Evolutionary conservation across 1,140 invertebrate genomes (phyloP).

Genomic region (Penaeus indicus): DNA sequence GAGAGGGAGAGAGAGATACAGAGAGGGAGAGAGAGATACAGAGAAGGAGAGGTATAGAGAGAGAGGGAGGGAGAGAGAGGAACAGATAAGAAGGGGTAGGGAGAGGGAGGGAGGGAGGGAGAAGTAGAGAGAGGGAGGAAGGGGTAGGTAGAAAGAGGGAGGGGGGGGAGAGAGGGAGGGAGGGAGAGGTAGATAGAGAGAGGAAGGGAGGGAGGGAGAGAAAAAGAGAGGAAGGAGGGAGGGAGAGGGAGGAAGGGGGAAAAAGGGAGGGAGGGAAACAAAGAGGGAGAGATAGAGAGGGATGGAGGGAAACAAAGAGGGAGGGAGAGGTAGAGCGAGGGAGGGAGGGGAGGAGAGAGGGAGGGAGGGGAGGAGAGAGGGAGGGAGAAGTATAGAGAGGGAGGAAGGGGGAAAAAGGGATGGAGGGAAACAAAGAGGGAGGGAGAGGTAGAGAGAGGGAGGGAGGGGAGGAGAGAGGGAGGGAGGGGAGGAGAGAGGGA

Average conservation of each 20-base stretch:
- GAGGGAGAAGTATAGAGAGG: background rate
- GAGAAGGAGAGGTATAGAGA: too few species aligned
- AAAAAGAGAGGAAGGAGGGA: too few species aligned
- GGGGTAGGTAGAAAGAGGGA: background rate
- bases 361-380: background rate
- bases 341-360: constrained; percentile 1
- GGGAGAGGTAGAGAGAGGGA: background rate
- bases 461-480: constrained; percentile 1
- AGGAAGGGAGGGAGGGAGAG: background rate
- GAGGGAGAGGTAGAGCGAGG: background rate
- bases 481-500: constrained; percentile 9
- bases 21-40: too few species aligned
- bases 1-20: too few species aligned
- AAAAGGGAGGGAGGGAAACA: too few species aligned
- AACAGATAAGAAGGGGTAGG: too few species aligned
- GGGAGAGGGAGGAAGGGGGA: too few species aligned
- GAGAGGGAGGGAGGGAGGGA: too few species aligned
- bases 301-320: too few species aligned
- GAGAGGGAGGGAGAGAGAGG: too few species aligned
- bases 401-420: background rate
- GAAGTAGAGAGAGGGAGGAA: too few species aligned
- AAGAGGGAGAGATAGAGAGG: too few species aligned
- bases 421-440: background rate
- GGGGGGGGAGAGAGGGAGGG: background rate
- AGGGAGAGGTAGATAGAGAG: background rate